A percentile compares a stretch with the other conserved stretches of the same genome.
These are phyloP conservation scores for Pithys albifrons DNA, from an alignment of 2,113 vertebrate genomes.

Conservation along the genomic window DNA sequence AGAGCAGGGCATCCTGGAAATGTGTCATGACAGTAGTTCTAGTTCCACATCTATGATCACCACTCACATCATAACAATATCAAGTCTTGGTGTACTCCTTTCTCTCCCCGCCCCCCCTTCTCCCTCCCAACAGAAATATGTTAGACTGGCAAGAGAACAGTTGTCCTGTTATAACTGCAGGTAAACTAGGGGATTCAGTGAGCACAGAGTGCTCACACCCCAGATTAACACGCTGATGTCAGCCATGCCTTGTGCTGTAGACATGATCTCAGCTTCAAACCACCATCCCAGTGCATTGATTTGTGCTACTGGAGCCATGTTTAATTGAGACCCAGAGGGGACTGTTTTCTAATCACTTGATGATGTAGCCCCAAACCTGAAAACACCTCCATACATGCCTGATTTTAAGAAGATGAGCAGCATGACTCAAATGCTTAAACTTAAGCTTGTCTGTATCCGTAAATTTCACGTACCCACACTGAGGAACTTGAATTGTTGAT, in stretches of 20 bases:
- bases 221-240: conserved; percentile 31
- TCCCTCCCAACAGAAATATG: not conserved
- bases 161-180: not conserved
- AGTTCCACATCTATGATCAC: not conserved
- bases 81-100: not conserved
- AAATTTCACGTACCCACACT: not conserved
- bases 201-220: not conserved
- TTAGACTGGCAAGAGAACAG: conserved; percentile 21
- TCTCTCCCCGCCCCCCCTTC: not conserved
- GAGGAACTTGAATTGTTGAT: not conserved
- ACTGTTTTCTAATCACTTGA: conserved; percentile 45
- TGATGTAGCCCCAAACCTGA: conserved; percentile 12
- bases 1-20: not conserved
- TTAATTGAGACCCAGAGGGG: conserved; percentile 61
- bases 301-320: conserved; percentile 44
- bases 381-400: conserved; percentile 53
- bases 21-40: not conserved
- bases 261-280: conserved; percentile 58
- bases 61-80: not conserved
- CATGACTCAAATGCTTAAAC: conserved; percentile 52
- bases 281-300: conserved; percentile 20
- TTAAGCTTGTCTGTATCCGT: conserved; percentile 39
- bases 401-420: conserved; percentile 30
- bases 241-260: conserved; percentile 21
- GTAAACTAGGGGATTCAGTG: not conserved